Conservation (phyloP, 2,797 vertebrate species). For the Pantherophis vulpinus region DNA sequence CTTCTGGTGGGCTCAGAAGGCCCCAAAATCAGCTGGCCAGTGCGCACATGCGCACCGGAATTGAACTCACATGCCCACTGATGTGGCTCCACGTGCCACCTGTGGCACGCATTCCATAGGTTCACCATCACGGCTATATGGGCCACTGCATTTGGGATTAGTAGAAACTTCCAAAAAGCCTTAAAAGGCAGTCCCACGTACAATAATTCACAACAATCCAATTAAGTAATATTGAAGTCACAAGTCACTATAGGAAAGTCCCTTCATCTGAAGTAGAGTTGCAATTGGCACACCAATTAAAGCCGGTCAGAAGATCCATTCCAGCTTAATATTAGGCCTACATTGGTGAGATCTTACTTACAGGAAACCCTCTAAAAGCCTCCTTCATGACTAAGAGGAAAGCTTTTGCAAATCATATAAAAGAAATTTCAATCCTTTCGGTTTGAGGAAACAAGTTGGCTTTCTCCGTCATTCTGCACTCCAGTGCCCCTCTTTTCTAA, state of each 20-base stretch:
- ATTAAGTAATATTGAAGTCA: not conserved
- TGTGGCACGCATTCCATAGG: too few relatives aligned
- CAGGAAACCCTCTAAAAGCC: not conserved
- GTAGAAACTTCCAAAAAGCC: not conserved
- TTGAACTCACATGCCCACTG: too few relatives aligned
- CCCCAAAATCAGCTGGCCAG: too few relatives aligned
- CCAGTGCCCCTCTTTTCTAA: not conserved
- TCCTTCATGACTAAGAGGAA: not conserved
- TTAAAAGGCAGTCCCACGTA: not conserved
- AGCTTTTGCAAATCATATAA: not conserved
- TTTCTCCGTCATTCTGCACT: not conserved
- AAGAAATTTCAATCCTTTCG: not conserved
- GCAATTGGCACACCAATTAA: not conserved
- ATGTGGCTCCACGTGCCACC: too few relatives aligned
- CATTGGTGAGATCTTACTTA: not conserved
- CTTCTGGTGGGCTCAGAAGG: too few relatives aligned
- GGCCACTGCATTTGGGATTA: not conserved
- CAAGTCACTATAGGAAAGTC: not conserved
- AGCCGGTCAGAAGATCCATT: not conserved
- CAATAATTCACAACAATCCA: not conserved
- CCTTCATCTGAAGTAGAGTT: not conserved
- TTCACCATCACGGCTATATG: too few relatives aligned
- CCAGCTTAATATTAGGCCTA: not conserved
- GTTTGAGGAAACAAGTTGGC: not conserved
- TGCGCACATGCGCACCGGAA: too few relatives aligned